Evolutionary conservation across 2,113 vertebrate species (phyloP).

Genomic region (Lagopus muta): DNA sequence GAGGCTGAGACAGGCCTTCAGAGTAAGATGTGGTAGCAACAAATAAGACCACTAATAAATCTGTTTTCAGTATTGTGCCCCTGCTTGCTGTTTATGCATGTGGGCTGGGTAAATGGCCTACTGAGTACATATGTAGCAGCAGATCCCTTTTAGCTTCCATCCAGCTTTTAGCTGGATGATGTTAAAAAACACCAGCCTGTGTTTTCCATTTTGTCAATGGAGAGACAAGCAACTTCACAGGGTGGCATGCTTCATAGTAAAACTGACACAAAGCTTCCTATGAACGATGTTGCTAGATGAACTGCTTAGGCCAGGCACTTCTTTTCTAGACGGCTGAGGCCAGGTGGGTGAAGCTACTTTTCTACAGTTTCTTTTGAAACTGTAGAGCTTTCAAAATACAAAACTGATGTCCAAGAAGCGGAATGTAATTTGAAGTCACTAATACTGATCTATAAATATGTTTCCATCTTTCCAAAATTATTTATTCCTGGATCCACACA

Average conservation of each 20-base stretch:
- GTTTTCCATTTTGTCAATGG: neutral
- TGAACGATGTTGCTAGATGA: neutral
- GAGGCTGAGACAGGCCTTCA: neutral
- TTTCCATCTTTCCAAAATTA: neutral
- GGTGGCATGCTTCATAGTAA: fast-evolving
- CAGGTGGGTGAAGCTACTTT: neutral
- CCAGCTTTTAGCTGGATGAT: neutral
- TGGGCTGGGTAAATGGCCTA: neutral
- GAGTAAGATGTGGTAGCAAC: neutral
- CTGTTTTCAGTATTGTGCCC: neutral
- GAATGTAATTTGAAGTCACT: neutral
- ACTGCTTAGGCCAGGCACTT: neutral
- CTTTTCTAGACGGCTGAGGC: neutral
- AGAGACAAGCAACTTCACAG: neutral
- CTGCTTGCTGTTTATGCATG: neutral
- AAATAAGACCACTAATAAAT: neutral
- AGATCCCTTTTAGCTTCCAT: neutral
- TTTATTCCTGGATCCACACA: neutral
- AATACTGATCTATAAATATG: slow-evolving; percentile 6
- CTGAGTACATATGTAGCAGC: neutral
- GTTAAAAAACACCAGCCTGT: neutral
- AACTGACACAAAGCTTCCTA: neutral
- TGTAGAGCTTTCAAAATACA: neutral
- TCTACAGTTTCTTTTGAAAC: neutral
- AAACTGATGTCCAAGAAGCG: neutral